Conservation (phyloP, 2,888 invertebrate genomes). For the Scaptomyza parva region DNA sequence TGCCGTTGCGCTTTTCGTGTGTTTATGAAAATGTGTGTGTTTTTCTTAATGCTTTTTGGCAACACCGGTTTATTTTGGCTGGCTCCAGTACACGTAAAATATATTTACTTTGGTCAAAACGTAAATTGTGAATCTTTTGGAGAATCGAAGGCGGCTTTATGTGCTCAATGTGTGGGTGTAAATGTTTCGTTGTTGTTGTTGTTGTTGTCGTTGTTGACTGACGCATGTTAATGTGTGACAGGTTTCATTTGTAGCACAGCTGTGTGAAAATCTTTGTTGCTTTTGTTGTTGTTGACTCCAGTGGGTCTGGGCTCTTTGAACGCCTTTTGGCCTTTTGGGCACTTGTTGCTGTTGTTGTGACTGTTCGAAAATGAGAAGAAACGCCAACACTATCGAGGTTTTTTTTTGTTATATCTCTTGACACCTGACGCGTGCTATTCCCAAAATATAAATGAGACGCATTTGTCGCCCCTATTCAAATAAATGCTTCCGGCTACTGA, state of each 20-base stretch:
- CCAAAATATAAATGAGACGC: constrained; percentile 20
- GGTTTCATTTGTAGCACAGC: constrained; percentile 67
- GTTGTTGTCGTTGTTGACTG: constrained; percentile 34
- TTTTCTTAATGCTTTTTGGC: constrained; percentile 43
- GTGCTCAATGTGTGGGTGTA: constrained; percentile 25
- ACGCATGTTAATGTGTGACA: constrained; percentile 62
- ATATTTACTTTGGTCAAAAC: constrained; percentile 25
- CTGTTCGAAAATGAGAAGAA: constrained; percentile 6
- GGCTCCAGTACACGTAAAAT: constrained; percentile 12
- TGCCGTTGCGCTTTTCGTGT: constrained; percentile 37
- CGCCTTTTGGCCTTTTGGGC: constrained; percentile 28
- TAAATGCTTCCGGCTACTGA: constrained; percentile 66
- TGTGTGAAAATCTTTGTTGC: constrained; percentile 49
- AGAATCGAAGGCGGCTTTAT: constrained; percentile 22
- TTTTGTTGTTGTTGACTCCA: constrained; percentile 28
- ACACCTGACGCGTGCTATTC: constrained; percentile 58
- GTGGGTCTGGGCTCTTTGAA: constrained; percentile 23
- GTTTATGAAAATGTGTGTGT: constrained; percentile 32
- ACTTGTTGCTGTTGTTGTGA: constrained; percentile 69
- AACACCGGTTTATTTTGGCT: constrained; percentile 53
- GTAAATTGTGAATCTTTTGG: constrained; percentile 42
- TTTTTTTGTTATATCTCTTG: constrained; percentile 19
- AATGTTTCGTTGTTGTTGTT: neutral
- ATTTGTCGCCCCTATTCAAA: constrained; percentile 37
- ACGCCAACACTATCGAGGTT: constrained; percentile 24